Evolutionary conservation across 2,797 vertebrate genomes (phyloP).

Genomic region (Acanthopagrus latus): DNA sequence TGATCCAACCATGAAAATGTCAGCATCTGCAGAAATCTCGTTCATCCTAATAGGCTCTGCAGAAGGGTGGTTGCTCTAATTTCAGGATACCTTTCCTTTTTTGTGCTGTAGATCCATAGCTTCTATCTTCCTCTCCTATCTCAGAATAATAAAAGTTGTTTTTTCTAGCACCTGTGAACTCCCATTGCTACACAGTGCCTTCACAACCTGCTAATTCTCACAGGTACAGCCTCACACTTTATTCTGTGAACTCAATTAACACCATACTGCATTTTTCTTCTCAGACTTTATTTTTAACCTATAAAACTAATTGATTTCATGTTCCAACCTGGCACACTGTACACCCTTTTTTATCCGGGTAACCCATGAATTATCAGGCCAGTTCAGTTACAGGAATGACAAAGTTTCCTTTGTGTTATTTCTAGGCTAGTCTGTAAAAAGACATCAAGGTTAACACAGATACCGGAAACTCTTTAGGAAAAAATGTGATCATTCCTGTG

Average conservation of each 20-base stretch:
- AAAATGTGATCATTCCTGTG: slow-evolving; percentile 27
- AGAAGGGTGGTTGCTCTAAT: slow-evolving; percentile 14
- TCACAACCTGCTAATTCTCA: slow-evolving; percentile 82
- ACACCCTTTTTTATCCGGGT: slow-evolving; percentile 57
- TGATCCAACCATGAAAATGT: not conserved
- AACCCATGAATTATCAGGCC: slow-evolving; percentile 61
- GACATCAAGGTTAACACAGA: slow-evolving; percentile 44
- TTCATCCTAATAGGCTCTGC: not conserved
- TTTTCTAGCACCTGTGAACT: slow-evolving; percentile 67
- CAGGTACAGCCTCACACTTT: slow-evolving; percentile 84
- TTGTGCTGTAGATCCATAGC: slow-evolving; percentile 14
- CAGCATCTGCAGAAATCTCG: slow-evolving; percentile 1
- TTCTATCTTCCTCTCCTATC: slow-evolving; percentile 36
- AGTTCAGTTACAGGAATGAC: slow-evolving; percentile 47
- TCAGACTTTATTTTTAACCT: slow-evolving; percentile 85
- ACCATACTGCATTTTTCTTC: slow-evolving; percentile 75
- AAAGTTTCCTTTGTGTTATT: slow-evolving; percentile 50
- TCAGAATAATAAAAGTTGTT: slow-evolving; percentile 57
- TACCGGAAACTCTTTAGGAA: slow-evolving; percentile 19
- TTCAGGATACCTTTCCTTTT: slow-evolving; percentile 24
- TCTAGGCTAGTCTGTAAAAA: slow-evolving; percentile 35
- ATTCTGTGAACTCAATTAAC: slow-evolving; percentile 89
- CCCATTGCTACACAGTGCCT: slow-evolving; percentile 64
- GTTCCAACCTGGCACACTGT: slow-evolving; percentile 63
- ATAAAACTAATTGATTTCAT: slow-evolving; percentile 83